Base-by-base conservation (phyloP, 37 sponge, comb jelly and placozoan species). In the Amphimedon queenslandica region DNA sequence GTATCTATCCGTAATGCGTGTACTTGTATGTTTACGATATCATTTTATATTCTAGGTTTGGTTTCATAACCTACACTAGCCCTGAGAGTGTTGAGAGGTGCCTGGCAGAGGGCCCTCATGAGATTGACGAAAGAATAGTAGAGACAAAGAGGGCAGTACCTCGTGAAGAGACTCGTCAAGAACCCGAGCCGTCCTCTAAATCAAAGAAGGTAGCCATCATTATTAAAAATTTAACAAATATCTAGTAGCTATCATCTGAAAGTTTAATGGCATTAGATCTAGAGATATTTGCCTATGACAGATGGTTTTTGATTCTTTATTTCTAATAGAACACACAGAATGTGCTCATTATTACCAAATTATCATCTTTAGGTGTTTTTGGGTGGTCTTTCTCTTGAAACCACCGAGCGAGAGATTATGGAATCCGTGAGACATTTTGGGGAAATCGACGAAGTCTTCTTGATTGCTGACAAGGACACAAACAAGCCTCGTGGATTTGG, bases 131-230 rank as follows among this genome's bases (percentile, higher is more conserved):
- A 0, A 74, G 72, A 25, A 70, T 69, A 64, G 76, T 82, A 24
- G 87, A 87, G 36, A 67, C 66, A 0, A 87, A 87, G 72, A 58
- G 65, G 21, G 87, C 87, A 2, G 76, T 87, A 0, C 87, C 87
- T 0, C 61, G 66, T 0, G 81, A 87, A 31, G 73, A 80, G 18
- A 71, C n/a, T n/a, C n/a, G n/a, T n/a, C n/a, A n/a, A n/a, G n/a
- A n/a, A n/a, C n/a, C n/a, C n/a, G n/a, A n/a, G n/a, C n/a, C n/a
- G n/a, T n/a, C n/a, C n/a, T n/a, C n/a, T n/a, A n/a, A n/a, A n/a
- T n/a, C n/a, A n/a, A n/a, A n/a, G n/a, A n/a, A n/a, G n/a, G n/a
- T n/a, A n/a, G n/a, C n/a, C n/a, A n/a, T n/a, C n/a, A n/a, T n/a
- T n/a, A n/a, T n/a, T n/a, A n/a, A n/a, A n/a, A n/a, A n/a, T n/a